phyloP scores from a whole-genome alignment of 2,888 invertebrate species.

The Trilocha varians region DNA sequence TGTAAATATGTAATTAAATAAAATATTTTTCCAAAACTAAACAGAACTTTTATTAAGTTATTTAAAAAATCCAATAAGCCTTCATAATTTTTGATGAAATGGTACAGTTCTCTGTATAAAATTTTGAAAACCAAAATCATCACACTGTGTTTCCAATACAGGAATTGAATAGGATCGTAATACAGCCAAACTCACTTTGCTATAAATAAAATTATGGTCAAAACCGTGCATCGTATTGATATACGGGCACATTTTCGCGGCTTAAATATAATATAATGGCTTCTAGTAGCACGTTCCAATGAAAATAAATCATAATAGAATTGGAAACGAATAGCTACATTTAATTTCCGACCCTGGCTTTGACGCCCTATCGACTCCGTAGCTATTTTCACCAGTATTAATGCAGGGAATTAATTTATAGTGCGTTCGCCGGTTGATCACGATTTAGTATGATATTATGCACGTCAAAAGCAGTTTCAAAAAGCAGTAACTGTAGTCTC shows the following conservation, averaged over 20 bases:
- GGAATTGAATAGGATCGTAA: too few species aligned
- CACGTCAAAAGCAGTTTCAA: too few species aligned
- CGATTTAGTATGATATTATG: background rate
- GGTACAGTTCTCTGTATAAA: too few species aligned
- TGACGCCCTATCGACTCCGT: conserved; percentile 30
- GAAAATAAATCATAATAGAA: conserved; percentile 37
- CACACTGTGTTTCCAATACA: too few species aligned
- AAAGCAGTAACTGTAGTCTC: too few species aligned
- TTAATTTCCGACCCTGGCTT: conserved; percentile 45
- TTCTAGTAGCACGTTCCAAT: conserved; percentile 13
- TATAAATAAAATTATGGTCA: background rate
- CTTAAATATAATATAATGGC: background rate
- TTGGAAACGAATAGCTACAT: conserved; percentile 33
- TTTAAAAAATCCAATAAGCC: background rate
- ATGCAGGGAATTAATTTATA: conserved; percentile 34
- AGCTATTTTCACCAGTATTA: conserved; percentile 34
- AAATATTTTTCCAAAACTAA: conserved; percentile 55
- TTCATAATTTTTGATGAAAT: too few species aligned
- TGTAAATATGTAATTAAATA: conserved; percentile 64
- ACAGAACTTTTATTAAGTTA: conserved; percentile 13
- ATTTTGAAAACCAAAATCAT: too few species aligned
- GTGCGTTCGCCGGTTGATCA: conserved; percentile 17
- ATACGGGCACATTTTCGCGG: background rate
- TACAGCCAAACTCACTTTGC: too few species aligned
- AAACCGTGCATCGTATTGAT: background rate